Evolutionary conservation across 2,797 vertebrate genomes (phyloP), one percentile per base, ranked within the genome.

Genomic region (Glyptemys insculpta): DNA sequence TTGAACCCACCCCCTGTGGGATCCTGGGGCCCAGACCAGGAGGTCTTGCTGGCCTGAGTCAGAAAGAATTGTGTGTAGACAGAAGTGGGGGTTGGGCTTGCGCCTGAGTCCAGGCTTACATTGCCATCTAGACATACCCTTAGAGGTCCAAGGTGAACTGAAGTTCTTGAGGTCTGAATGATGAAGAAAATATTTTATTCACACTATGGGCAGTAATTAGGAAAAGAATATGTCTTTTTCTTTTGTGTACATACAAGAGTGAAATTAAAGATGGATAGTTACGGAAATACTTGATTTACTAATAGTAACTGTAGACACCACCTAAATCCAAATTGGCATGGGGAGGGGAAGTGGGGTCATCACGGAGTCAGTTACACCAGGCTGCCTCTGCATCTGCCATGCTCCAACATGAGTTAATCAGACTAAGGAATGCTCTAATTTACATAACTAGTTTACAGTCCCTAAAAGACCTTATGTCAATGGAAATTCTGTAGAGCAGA

Each of bases 371-470:
- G 14, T 8, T 3, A 52, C 8, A 50, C 16, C 5, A 1, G 16
- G 31, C 62, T 65, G 14, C n/a, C 34, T 16, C 16, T 34, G 62
- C 15, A 65, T 65, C 34, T 65, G 31, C 2, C 2, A 37, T 3
- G 14, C 8, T 5, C 6, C 59, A 6, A 0, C 2, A 0, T 3
- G 83, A 41, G 11, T 8, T 1, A 0, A 31, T 10, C 34, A 54
- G 7, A 14, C 19, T 4, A 89, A 49, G 21, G 29, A 47, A 47
- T 5, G 19, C 9, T 27, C 7, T 5, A 1, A 34, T 88, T 86
- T 25, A 3, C n/a, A 2, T 37, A 27, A 57, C 0, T 6, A 2
- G 4, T n/a, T 86, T 47, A 37, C 34, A 90, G 21, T 85, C 1
- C 15, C 25, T n/a, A 83, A 53, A 90, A 25, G 72, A 2, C 12